Evolutionary conservation across 2,888 invertebrate species (phyloP), one percentile per base, ranked within the genome.

Genomic region (Pachymerium ferrugineum): DNA sequence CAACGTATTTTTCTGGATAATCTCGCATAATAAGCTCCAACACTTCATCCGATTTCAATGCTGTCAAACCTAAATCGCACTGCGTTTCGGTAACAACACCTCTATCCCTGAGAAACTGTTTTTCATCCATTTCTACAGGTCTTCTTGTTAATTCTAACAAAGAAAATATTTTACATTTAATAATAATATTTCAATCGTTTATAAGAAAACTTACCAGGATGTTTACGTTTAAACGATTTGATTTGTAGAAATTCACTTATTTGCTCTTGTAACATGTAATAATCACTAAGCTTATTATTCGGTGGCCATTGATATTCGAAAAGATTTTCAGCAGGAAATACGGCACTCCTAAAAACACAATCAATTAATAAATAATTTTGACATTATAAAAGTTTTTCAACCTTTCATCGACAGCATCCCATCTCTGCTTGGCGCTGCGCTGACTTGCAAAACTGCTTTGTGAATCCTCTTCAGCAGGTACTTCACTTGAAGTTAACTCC

Each of bases 241-340:
- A 98, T 92, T 42, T 92, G 93, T 76, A 99, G 86, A 84, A 92
- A 97, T 81, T 96, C 92, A 0, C 95, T 93, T 76, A 99, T 91
- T 82, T 92, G 98, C 82, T 98, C 98, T 83, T 98, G 96, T 75
- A 97, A 89, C 91, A 97, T 94, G 84, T 89, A 94, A 71, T 92
- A 91, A 79, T 96, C 91, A 70, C 89, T 88, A 70, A 77, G 77
- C 78, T 82, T 87, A 75, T 80, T 87, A 31, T 87, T 86, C 16
- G 22, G 47, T 5, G 93, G 93, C 97, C 97, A 97, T 79, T 90
- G 91, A 81, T 97, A 97, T 82, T 97, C 97, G 75, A 93, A 93
- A 73, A 97, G 88, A 81, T 92, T 92, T 73, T 93, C 91, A 16
- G 94, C 94, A 22, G 91, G 78, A 74, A 81, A 79, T 4, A 75